Evolutionary conservation across 2,888 invertebrate species (phyloP).

Genomic region (Scrobipalpa atriplicella): DNA sequence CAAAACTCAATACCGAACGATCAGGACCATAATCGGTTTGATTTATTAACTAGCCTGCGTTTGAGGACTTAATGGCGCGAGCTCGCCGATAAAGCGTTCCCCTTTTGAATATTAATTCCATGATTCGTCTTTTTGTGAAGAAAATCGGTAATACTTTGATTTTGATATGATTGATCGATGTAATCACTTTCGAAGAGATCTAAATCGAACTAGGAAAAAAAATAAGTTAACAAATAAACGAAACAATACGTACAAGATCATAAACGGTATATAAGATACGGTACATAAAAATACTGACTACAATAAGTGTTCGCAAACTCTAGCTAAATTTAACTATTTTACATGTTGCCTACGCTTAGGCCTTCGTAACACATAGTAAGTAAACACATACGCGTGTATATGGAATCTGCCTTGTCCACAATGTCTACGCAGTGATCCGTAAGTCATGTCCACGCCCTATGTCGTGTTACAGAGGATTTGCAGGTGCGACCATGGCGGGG

Average conservation of each 20-base stretch:
- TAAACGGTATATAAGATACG: too few relatives aligned
- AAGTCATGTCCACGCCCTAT: conserved; percentile 48
- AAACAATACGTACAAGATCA: too few relatives aligned
- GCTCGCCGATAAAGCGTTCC: conserved; percentile 60
- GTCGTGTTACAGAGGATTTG: conserved; percentile 50
- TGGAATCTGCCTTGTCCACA: not conserved
- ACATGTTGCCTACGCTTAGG: too few relatives aligned
- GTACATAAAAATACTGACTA: too few relatives aligned
- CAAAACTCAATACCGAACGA: conserved; percentile 33
- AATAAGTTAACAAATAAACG: too few relatives aligned
- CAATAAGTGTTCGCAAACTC: too few relatives aligned
- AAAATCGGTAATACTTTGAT: not conserved
- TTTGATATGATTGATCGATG: not conserved
- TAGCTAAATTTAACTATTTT: too few relatives aligned
- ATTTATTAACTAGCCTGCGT: conserved; percentile 57
- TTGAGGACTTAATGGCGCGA: conserved; percentile 61
- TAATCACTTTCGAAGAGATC: not conserved
- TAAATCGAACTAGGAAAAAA: too few relatives aligned
- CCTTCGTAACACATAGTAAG: not conserved
- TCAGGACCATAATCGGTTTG: conserved; percentile 47
- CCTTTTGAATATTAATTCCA: conserved; percentile 57
- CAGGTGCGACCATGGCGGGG: conserved; percentile 40
- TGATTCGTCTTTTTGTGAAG: conserved; percentile 18
- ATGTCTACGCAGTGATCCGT: conserved; percentile 46
- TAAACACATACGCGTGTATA: not conserved